Evolutionary conservation across 2,113 vertebrate genomes (phyloP).

Genomic region (Poeciliopsis turrubarensis): DNA sequence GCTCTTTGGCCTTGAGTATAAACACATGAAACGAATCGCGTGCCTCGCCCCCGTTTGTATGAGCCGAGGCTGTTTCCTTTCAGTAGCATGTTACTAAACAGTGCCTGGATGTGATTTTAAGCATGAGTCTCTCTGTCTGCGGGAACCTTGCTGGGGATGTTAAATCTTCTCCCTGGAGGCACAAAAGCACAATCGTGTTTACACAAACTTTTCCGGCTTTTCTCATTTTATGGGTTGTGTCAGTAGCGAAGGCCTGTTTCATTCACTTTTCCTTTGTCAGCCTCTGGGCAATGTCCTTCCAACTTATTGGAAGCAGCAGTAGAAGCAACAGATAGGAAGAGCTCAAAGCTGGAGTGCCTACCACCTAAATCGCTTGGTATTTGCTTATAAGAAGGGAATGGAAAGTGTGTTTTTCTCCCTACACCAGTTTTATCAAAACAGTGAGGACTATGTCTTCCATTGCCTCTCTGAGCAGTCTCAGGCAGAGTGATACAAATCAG

Average conservation of each 20-base stretch:
- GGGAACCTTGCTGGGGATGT: constrained; percentile 54
- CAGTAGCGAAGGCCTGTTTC: constrained; percentile 47
- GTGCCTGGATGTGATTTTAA: constrained; percentile 55
- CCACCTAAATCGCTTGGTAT: constrained; percentile 60
- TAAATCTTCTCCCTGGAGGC: constrained; percentile 46
- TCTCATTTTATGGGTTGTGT: constrained; percentile 68
- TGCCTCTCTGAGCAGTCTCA: constrained; percentile 32
- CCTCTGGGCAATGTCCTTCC: constrained; percentile 49
- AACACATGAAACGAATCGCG: constrained; percentile 64
- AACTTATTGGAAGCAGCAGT: constrained; percentile 62
- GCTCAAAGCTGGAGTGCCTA: constrained; percentile 37
- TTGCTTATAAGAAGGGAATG: constrained; percentile 35
- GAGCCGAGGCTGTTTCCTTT: constrained; percentile 60
- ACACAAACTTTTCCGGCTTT: constrained; percentile 63
- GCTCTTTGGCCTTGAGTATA: constrained; percentile 55
- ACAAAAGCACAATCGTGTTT: constrained; percentile 63
- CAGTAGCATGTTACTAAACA: constrained; percentile 58
- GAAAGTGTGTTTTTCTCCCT: constrained; percentile 29
- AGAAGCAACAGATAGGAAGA: constrained; percentile 46
- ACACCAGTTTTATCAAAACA: constrained; percentile 45
- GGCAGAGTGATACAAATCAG: constrained; percentile 63
- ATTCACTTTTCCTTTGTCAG: constrained; percentile 49
- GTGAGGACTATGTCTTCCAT: constrained; percentile 38
- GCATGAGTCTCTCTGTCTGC: constrained; percentile 58
- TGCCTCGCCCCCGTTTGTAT: constrained; percentile 29